Evolutionary conservation across 2,113 vertebrate genomes (phyloP).

Genomic region (Columbina picui): DNA sequence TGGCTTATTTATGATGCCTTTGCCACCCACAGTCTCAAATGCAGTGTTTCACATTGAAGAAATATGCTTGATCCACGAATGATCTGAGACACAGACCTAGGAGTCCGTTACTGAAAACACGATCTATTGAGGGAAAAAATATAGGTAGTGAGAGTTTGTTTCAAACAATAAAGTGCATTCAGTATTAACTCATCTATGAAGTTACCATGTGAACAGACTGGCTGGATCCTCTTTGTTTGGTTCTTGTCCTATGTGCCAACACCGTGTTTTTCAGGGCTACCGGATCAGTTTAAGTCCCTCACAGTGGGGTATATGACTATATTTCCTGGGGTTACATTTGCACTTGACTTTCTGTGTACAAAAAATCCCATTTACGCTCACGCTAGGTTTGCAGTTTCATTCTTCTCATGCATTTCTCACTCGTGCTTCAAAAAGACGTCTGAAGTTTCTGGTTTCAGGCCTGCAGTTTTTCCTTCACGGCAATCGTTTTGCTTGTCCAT

Average conservation of each 20-base stretch:
- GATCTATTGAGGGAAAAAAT: neutral
- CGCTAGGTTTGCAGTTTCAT: neutral
- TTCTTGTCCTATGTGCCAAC: neutral
- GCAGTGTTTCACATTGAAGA: neutral
- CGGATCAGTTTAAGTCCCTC: neutral
- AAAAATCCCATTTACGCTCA: neutral
- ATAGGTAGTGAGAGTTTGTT: neutral
- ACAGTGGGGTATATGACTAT: neutral
- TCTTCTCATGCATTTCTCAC: neutral
- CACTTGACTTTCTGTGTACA: neutral
- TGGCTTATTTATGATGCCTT: neutral
- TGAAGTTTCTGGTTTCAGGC: neutral
- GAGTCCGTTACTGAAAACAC: neutral
- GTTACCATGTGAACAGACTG: neutral
- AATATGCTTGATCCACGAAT: neutral
- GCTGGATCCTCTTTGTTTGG: neutral
- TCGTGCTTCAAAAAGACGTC: neutral
- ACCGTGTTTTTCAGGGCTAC: neutral
- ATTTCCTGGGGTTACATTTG: neutral
- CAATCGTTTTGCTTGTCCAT: neutral
- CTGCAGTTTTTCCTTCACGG: neutral
- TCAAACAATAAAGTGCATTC: neutral
- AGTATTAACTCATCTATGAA: neutral
- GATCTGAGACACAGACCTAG: neutral
- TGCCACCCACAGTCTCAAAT: neutral